A percentile compares a stretch with the other conserved stretches of the same genome.
These are phyloP conservation scores for Hyperoodon ampullatus DNA, from an alignment of 2,113 vertebrate genomes.

Conservation along the genomic window DNA sequence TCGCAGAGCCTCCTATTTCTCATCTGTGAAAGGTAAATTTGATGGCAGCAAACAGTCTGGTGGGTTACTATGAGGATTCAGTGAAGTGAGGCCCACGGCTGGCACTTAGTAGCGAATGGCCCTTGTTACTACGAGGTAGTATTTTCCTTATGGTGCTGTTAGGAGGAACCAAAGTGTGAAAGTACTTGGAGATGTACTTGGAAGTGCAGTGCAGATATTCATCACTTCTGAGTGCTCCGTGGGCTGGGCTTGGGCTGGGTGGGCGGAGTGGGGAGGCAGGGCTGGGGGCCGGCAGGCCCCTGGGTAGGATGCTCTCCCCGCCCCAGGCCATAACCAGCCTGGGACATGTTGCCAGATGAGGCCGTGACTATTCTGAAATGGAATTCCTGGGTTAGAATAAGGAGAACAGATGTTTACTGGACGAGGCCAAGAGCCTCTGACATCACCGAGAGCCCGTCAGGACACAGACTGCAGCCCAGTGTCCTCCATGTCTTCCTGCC, in stretches of 20 bases:
- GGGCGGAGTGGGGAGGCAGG: not conserved
- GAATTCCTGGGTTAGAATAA: constrained; percentile 86
- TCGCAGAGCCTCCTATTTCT: not conserved
- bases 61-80: not conserved
- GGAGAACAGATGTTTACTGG: constrained; percentile 84
- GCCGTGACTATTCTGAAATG: constrained; percentile 67
- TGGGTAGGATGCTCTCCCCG: not conserved
- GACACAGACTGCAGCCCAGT: not conserved
- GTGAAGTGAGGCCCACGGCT: not conserved
- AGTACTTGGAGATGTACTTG: not conserved
- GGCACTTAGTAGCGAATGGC: not conserved
- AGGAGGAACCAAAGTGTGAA: not conserved
- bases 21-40: not conserved
- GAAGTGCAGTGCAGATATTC: not conserved
- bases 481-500: not conserved
- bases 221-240: not conserved
- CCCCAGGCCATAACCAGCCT: not conserved
- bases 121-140: not conserved
- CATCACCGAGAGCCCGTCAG: constrained; percentile 74
- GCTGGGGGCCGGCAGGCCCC: not conserved
- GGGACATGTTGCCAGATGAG: not conserved
- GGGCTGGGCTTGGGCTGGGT: not conserved
- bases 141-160: not conserved
- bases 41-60: not conserved
- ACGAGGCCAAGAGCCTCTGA: constrained; percentile 64